Percentiles rank a stretch among this genome's conserved stretches.
Evolutionary conservation across 92 coral and sea anemone genomes (phyloP).

Genomic region (Parazoanthus atlanticus): DNA sequence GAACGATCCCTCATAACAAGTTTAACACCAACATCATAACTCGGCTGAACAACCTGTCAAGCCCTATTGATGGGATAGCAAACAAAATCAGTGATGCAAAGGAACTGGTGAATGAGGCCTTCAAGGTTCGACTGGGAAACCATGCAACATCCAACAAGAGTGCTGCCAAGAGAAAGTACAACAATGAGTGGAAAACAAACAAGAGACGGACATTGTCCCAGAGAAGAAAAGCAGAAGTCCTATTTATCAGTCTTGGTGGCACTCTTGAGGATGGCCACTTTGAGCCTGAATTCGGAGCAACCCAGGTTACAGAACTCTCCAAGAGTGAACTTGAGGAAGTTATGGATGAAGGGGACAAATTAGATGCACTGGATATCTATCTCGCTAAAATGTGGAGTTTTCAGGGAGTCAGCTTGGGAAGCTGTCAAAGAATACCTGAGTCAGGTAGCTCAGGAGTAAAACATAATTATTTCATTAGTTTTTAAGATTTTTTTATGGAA

Average conservation of each 20-base stretch:
- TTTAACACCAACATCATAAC: no score
- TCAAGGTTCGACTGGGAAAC: no score
- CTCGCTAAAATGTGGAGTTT: not conserved
- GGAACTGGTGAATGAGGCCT: no score
- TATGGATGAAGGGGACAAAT: not conserved
- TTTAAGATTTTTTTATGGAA: not conserved
- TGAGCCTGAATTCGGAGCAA: conserved; percentile 10
- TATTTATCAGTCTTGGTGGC: conserved; percentile 18
- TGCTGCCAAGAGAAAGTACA: not conserved
- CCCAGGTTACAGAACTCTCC: not conserved
- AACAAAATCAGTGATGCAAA: no score
- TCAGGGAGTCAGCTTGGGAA: not conserved
- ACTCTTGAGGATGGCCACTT: not conserved
- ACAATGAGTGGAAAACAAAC: conserved; percentile 7
- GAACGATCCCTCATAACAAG: no score
- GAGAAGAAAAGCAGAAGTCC: not conserved
- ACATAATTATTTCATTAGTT: not conserved
- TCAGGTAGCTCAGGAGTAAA: not conserved
- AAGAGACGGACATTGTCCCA: not conserved
- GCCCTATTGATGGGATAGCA: no score
- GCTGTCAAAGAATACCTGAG: not conserved
- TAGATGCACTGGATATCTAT: not conserved
- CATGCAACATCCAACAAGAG: no score
- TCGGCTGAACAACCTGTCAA: no score
- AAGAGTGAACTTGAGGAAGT: not conserved